These are phyloP conservation scores for Scytalopus superciliaris DNA, from an alignment of 2,113 vertebrate species.

Conservation along the genomic window DNA sequence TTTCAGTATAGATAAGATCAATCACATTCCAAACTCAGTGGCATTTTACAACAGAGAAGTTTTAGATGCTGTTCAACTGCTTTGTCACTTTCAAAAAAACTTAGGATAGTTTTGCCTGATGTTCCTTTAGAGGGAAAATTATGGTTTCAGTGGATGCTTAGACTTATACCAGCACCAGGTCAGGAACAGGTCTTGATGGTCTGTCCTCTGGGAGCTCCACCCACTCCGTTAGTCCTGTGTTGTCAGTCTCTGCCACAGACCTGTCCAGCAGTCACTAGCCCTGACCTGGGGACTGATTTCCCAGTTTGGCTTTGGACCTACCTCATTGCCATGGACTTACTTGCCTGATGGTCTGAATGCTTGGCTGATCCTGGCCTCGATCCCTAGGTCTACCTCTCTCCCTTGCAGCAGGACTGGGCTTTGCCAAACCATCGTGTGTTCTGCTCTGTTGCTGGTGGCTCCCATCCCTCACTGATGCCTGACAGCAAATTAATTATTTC, in stretches of 20 bases:
- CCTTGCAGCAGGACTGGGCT: neutral
- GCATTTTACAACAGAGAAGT: neutral
- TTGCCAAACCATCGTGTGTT: accelerated
- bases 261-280: neutral
- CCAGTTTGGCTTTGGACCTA: neutral
- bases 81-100: neutral
- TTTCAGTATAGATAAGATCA: neutral
- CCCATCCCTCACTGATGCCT: neutral
- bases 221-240: neutral
- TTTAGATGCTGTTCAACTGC: neutral
- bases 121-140: neutral
- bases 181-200: neutral
- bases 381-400: neutral
- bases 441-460: neutral
- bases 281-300: neutral
- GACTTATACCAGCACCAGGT: neutral
- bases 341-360: neutral
- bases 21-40: neutral
- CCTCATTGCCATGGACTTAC: neutral
- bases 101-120: neutral
- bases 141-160: neutral
- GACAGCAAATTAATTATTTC: neutral
- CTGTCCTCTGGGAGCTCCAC: neutral
- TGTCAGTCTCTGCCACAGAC: neutral
- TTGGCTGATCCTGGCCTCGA: neutral